Evolutionary conservation across 2,888 invertebrate genomes (phyloP).

Genomic region (Leptopilina myrica): DNA sequence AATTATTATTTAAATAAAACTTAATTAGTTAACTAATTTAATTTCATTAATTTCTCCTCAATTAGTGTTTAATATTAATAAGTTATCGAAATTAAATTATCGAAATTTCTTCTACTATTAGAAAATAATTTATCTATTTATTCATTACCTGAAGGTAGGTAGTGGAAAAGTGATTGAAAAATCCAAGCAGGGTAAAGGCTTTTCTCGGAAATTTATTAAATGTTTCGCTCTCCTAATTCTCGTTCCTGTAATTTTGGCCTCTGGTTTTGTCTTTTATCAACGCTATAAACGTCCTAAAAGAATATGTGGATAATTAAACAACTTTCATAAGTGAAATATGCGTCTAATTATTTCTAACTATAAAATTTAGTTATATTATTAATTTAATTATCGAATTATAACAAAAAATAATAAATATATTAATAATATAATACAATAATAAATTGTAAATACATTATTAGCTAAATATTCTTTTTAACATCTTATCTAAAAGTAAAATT

Average conservation of each 20-base stretch:
- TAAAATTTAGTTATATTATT: no score
- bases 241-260: conserved; percentile 61
- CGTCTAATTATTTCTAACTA: neutral
- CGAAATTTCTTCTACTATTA: neutral
- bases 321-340: neutral
- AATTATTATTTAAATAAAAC: no score
- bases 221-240: conserved; percentile 66
- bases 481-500: no score
- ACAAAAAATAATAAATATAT: neutral
- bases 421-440: neutral
- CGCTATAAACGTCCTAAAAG: conserved; percentile 48
- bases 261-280: conserved; percentile 52
- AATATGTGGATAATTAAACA: conserved; percentile 30
- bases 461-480: no score
- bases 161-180: conserved; percentile 1
- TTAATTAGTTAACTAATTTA: no score
- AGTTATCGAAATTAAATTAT: no score
- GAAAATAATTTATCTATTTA: conserved; percentile 4
- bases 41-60: conserved; percentile 5
- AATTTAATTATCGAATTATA: no score
- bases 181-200: neutral
- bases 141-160: conserved; percentile 11
- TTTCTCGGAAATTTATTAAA: conserved; percentile 44
- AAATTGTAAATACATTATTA: neutral
- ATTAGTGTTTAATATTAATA: neutral